Evolutionary conservation across 1,140 invertebrate species (phyloP).

Genomic region (Saccostrea cuccullata): DNA sequence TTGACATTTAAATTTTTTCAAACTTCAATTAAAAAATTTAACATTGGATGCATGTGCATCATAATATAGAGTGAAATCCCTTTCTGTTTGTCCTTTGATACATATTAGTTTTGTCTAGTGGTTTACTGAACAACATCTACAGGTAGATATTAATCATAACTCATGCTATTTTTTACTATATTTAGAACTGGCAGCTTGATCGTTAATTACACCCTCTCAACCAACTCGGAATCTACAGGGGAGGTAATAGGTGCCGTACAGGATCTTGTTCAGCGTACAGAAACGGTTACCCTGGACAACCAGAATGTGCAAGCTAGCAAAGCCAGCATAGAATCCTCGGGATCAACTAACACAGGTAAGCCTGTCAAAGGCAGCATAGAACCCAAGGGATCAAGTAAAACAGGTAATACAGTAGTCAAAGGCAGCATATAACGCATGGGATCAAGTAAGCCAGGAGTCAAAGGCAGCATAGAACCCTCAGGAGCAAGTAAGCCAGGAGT

Average conservation of each 20-base stretch:
- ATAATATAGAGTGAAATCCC: no score
- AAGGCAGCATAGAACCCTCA: no score
- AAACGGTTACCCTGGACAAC: background rate
- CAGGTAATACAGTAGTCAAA: background rate
- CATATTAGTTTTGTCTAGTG: background rate
- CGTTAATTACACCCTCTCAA: background rate
- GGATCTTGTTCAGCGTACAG: background rate
- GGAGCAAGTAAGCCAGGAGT: no score
- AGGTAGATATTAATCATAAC: background rate
- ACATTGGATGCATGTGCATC: no score
- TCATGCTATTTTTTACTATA: background rate
- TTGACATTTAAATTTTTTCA: no score
- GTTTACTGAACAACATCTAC: background rate
- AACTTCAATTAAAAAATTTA: no score
- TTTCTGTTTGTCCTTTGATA: no score
- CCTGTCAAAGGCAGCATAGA: background rate
- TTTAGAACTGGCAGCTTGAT: background rate
- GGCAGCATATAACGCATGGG: background rate
- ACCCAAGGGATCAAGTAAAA: no score
- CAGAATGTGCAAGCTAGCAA: background rate
- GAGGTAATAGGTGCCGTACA: background rate
- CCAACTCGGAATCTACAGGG: background rate
- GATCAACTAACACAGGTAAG: background rate
- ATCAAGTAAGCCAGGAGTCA: background rate
- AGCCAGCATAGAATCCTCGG: background rate